Evolutionary conservation across 2,113 vertebrate genomes (phyloP), one percentile per base, ranked within the genome.

Genomic region (Aptenodytes forsteri): DNA sequence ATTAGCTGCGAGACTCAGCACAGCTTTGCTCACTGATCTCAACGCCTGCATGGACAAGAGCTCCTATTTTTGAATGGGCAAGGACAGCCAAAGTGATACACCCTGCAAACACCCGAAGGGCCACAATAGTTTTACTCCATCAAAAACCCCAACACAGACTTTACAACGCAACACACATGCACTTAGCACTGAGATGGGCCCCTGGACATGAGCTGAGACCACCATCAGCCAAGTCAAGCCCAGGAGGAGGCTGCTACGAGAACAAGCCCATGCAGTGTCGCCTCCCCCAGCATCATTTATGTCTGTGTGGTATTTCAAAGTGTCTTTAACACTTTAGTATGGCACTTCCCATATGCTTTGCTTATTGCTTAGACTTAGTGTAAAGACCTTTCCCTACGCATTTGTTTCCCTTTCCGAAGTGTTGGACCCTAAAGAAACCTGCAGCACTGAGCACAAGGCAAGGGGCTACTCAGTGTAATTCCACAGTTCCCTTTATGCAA

Each of bases 261-360:
- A 42, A 72, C 38, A 9, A 93, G 34, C 25, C 54, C 52, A 23
- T 0, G 0, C 9, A 27, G 18, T 2, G 3, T 25, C 17, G 0
- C 20, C 66, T 61, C 52, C 18, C 29, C 34, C 36, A 50, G 59
- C 61, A 32, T 7, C 36, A 13, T 10, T 38, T 22, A 3, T 1
- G 11, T 2, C 50, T 32, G 4, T 6, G 21, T 11, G 27, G 2
- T 10, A 17, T 13, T 30, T 27, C 64, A 10, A 46, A 47, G 32
- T 0, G 0, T 18, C 23, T 32, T 44, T 12, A 38, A 20, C 3
- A 25, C 36, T 69, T 58, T 1, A 38, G 3, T 3, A 5, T 0
- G 0, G 22, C 40, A 10, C 34, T 27, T 30, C 67, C 56, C 62
- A 27, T 4, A 15, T 0, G 7, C 55, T 70, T 21, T 38, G 23